Conservation (phyloP, 2,888 invertebrate genomes). For the Phengaris arion region DNA sequence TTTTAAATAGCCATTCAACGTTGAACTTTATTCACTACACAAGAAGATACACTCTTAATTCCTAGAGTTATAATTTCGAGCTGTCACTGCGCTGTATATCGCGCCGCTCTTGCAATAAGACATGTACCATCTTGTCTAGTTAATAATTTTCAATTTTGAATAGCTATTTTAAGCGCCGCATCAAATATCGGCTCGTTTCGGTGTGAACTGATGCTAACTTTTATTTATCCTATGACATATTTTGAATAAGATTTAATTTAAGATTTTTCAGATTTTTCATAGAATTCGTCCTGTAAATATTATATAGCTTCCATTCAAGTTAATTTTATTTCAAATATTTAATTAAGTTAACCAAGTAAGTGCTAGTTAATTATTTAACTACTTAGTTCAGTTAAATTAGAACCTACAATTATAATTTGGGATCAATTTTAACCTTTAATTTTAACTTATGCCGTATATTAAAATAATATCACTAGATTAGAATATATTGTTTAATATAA, state of each 20-base stretch:
- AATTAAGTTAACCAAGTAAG: background rate
- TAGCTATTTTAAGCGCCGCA: too few species aligned
- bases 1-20: too few species aligned
- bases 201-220: background rate
- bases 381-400: conserved; percentile 3
- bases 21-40: too few species aligned
- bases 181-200: too few species aligned
- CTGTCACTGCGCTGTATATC: too few species aligned
- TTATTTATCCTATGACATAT: background rate
- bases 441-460: conserved; percentile 32
- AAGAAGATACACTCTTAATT: too few species aligned
- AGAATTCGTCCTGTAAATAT: background rate
- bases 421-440: conserved; percentile 12
- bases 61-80: too few species aligned
- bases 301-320: background rate
- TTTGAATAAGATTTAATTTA: background rate
- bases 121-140: too few species aligned
- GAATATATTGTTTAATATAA: conserved; percentile 34
- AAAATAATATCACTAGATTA: conserved; percentile 26
- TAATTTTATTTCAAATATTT: background rate
- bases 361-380: background rate
- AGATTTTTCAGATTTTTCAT: background rate
- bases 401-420: conserved; percentile 22
- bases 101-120: too few species aligned
- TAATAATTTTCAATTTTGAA: too few species aligned